Evolutionary conservation across 2,888 invertebrate species (phyloP), one percentile per base, ranked within the genome.

Genomic region (Carterocephalus palaemon): DNA sequence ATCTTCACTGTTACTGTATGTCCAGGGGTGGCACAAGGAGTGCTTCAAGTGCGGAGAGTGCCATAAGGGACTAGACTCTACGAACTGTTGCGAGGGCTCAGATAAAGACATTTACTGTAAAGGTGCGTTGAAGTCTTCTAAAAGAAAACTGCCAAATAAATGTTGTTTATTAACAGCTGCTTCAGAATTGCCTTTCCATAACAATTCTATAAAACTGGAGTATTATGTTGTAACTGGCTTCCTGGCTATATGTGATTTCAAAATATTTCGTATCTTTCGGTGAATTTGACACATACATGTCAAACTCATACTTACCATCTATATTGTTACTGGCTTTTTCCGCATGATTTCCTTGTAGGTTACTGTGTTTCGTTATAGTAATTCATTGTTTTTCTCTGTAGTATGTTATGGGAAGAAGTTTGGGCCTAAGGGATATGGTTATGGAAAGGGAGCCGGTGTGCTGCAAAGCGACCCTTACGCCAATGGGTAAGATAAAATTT

Each of bases 61-160:
- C 89, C 86, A 89, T 68, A 96, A 95, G 89, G 90, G 93, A 75
- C 90, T 96, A 89, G 95, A 96, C 89, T 96, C 96, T 59, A 91
- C 93, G 71, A 94, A 93, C 88, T 95, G 94, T 89, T 95, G 95
- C 85, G 96, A 96, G 86, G 97, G 95, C 70, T 94, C 97, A 67
- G 96, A 97, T 81, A 95, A 94, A 90, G 95, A 97, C 77, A 95
- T 97, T 89, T 98, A 96, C 89, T 98, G 98, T 90, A 97, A 95
- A 93, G 95, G 96, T 95, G 89, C 73, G 90, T 89, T 63, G 61
- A 22, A 16, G 2, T n/a, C 9, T n/a, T 16, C 12, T 19, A 1
- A 15, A 20, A 26, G 2, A 15, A 20, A 26, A 28, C 7, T 22
- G 15, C 8, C 10, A 6, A 4, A 16, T 28, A 36, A 16, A 9